These are phyloP conservation scores for Proterorhinus semilunaris DNA, from an alignment of 2,113 vertebrate genomes.

Conservation along the genomic window DNA sequence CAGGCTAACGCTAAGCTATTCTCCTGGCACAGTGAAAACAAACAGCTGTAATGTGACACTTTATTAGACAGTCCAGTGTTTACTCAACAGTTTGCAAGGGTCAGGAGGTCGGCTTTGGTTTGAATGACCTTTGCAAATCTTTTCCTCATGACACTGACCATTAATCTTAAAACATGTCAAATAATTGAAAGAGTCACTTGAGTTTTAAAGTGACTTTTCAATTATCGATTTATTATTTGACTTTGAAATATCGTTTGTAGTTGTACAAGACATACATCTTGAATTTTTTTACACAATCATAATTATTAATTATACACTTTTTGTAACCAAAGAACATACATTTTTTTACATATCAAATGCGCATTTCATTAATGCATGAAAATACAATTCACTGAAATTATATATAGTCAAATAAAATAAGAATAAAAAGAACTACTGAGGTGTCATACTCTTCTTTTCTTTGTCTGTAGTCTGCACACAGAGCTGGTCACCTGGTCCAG, in stretches of 20 bases:
- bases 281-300: no score
- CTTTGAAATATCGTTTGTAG: no score
- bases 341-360: no score
- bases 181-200: neutral
- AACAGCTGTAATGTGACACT: conserved; percentile 52
- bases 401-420: conserved; percentile 12
- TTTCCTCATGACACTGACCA: conserved; percentile 19
- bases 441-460: conserved; percentile 52
- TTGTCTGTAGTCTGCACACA: conserved; percentile 60
- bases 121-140: conserved; percentile 47
- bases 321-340: no score
- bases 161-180: neutral
- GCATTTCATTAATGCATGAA: conserved; percentile 35
- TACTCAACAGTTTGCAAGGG: conserved; percentile 43
- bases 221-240: no score
- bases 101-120: conserved; percentile 42
- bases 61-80: conserved; percentile 49
- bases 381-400: neutral
- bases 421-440: neutral
- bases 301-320: no score
- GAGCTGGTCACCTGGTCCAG: conserved; percentile 72
- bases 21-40: conserved; percentile 45
- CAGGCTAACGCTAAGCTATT: conserved; percentile 38
- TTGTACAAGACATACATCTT: no score
- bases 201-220: no score